Conservation (phyloP, 2,113 vertebrate species). For the Eulacestoma nigropectus region DNA sequence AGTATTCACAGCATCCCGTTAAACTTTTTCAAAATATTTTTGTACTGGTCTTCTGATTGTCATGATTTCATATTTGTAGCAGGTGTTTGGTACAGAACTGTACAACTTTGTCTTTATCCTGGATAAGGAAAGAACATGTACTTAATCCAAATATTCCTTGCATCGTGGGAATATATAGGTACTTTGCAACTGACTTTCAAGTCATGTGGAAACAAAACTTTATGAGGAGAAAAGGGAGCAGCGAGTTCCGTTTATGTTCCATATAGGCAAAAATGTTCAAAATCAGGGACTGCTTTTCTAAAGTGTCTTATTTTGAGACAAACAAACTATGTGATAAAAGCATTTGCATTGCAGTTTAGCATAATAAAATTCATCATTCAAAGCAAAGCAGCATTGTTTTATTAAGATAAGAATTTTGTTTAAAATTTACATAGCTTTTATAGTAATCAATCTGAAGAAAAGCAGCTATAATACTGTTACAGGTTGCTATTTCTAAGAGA, state of each 20-base stretch:
- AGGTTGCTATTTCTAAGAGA: background rate
- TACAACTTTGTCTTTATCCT: background rate
- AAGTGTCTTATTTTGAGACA: background rate
- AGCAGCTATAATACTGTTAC: background rate
- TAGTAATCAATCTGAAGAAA: background rate
- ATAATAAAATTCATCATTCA: background rate
- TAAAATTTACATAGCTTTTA: background rate
- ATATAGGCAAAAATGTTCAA: background rate
- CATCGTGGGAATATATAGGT: background rate
- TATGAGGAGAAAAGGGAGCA: background rate
- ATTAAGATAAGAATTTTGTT: background rate
- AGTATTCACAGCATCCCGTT: background rate
- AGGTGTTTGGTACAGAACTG: background rate
- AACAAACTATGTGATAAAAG: background rate
- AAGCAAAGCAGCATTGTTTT: background rate
- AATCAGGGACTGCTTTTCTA: background rate
- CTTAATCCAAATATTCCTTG: background rate
- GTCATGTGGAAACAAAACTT: background rate
- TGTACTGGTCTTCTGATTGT: background rate
- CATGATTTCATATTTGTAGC: background rate
- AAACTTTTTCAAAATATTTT: background rate
- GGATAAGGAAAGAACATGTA: background rate
- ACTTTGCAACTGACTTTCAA: background rate
- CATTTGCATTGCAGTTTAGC: background rate
- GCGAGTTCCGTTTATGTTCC: background rate